These are phyloP conservation scores for Ptychadena robeensis DNA, from an alignment of 2,797 vertebrate genomes.

Conservation along the genomic window DNA sequence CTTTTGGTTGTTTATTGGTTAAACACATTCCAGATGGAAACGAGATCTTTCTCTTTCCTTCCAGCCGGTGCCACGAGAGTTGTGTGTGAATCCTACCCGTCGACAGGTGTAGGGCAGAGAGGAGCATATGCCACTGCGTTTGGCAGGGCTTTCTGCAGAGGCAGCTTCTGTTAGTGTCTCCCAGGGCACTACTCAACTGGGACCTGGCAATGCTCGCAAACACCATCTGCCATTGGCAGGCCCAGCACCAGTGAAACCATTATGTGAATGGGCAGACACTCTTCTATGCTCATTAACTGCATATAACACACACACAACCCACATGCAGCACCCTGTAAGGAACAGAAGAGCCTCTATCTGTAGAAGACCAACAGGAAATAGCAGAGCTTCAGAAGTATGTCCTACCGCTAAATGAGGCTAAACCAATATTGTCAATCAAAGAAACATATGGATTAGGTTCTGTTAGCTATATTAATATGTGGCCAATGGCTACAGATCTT, in stretches of 20 bases:
- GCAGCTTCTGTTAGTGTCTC: constrained; percentile 75
- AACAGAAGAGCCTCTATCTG: constrained; percentile 1
- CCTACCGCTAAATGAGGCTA: constrained; percentile 24
- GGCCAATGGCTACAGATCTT: background rate
- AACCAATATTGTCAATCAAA: constrained; percentile 14
- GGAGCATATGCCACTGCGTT: constrained; percentile 80
- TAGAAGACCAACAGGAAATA: constrained; percentile 17
- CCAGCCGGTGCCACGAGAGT: constrained; percentile 72
- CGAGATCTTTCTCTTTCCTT: constrained; percentile 72
- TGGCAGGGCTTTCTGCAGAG: constrained; percentile 76
- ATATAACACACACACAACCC: constrained; percentile 44
- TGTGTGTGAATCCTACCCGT: constrained; percentile 76
- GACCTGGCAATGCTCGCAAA: constrained; percentile 79
- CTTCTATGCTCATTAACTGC: constrained; percentile 33
- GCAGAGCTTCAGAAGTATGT: constrained; percentile 12
- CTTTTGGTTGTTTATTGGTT: background rate
- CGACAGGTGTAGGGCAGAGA: constrained; percentile 83
- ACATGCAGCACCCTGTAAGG: background rate
- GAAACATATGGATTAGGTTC: constrained; percentile 6
- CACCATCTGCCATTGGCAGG: constrained; percentile 86
- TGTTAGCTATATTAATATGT: background rate
- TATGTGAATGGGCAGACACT: constrained; percentile 62
- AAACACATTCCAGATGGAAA: constrained; percentile 62
- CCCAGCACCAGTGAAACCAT: constrained; percentile 57
- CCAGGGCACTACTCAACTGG: constrained; percentile 81